Percentiles rank a stretch among this genome's conserved stretches.
These are phyloP conservation scores for Palythoa grandiflora DNA, from an alignment of 92 coral and sea anemone species.

Conservation along the genomic window DNA sequence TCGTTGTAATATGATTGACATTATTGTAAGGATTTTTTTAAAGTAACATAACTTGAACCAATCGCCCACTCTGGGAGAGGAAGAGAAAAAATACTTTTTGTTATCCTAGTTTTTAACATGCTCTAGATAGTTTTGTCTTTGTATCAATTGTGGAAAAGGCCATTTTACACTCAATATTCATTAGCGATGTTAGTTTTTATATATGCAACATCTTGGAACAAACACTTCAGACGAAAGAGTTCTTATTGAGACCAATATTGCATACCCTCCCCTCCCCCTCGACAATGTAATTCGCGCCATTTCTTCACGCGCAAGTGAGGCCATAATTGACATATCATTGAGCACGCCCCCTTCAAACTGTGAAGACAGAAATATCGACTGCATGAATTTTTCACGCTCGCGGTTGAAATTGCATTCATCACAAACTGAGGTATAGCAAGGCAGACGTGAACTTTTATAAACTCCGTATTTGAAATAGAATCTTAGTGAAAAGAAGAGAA, in stretches of 20 bases:
- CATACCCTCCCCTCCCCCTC: constrained; percentile 43
- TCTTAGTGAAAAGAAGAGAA: constrained; percentile 59
- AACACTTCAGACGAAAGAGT: background rate
- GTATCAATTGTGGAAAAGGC: background rate
- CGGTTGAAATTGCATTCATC: constrained; percentile 83
- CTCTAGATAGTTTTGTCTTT: background rate
- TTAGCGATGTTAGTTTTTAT: background rate
- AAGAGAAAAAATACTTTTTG: background rate
- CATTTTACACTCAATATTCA: too few species aligned
- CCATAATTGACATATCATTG: constrained; percentile 53
- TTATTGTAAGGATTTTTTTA: constrained; percentile 22
- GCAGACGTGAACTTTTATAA: constrained; percentile 78
- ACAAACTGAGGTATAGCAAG: constrained; percentile 69
- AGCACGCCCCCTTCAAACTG: constrained; percentile 55
- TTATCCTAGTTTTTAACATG: background rate
- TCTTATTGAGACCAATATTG: background rate
- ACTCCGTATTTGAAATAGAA: constrained; percentile 69
- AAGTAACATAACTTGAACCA: constrained; percentile 6
- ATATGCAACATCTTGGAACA: background rate
- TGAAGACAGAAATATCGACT: constrained; percentile 60
- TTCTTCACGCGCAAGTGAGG: constrained; percentile 54
- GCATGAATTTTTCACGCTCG: constrained; percentile 88
- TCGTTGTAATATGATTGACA: constrained; percentile 39
- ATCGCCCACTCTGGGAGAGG: constrained; percentile 19
- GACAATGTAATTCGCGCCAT: constrained; percentile 54